Evolutionary conservation across 2,113 vertebrate species (phyloP), one percentile per base, ranked within the genome.

Genomic region (Notothenia coriiceps): DNA sequence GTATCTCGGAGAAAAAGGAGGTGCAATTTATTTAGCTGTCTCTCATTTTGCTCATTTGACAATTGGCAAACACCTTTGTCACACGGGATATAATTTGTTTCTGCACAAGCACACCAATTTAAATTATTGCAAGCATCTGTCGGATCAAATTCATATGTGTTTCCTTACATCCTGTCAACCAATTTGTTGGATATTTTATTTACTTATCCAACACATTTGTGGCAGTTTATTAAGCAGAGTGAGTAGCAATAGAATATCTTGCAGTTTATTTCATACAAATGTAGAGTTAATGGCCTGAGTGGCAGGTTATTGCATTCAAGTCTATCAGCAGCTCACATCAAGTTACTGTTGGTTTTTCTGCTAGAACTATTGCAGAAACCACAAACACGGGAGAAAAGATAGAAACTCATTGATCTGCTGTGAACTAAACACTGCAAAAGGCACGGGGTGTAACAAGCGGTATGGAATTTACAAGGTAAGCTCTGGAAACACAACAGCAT

Each of bases 21-120:
- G 78, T 72, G 75, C 84, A 89, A 89, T 93, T 92, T 93, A 82
- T 85, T 85, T 73, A 75, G 81, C 89, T 86, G 88, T 91, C 86
- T 85, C 70, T 83, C 79, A 87, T 93, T 88, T 87, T 73, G 71
- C 79, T 91, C 78, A 86, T 93, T 91, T 91, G 88, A 90, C 86
- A 92, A 93, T 88, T 92, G 88, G 82, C 90, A 93, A 92, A 93
- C 89, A 92, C 66, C 82, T 82, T 50, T 69, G 67, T 75, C 86
- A 90, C 72, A 76, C 69, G 44, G 80, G 62, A 82, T 86, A 77
- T 83, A 82, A 91, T 88, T 83, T 84, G 79, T 70, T 64, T 61
- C 18, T 70, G 89, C 67, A 62, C 40, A 20, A 83, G 60, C 2
- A 33, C 43, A 29, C 71, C 56, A 70, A 74, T 89, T 84, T 86